A percentile compares a stretch with the other conserved stretches of the same genome.
phyloP scores from a whole-genome alignment of 2,113 vertebrate genomes.

The Osmerus eperlanus region DNA sequence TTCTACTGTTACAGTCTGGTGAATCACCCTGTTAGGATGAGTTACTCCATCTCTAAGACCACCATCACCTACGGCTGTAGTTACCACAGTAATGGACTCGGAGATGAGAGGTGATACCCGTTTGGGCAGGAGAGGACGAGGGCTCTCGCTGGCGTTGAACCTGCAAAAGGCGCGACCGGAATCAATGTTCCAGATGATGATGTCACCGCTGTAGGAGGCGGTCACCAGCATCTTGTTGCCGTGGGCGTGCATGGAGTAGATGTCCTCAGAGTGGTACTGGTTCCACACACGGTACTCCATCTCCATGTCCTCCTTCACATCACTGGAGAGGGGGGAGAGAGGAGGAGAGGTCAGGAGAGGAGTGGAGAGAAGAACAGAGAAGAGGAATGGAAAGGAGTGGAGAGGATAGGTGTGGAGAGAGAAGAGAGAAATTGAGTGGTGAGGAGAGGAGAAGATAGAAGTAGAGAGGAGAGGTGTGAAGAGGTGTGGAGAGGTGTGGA shows the following conservation, averaged over 20 bases:
- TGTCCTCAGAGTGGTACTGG: constrained; percentile 56
- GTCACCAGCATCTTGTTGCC: constrained; percentile 60
- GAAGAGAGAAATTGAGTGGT: background rate
- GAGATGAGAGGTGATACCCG: constrained; percentile 32
- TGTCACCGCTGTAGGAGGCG: constrained; percentile 59
- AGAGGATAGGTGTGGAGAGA: no score
- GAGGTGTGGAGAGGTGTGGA: background rate
- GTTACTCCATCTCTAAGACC: no score
- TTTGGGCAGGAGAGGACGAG: constrained; percentile 34
- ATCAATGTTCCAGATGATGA: constrained; percentile 58
- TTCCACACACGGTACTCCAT: constrained; percentile 59
- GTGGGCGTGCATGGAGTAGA: constrained; percentile 59
- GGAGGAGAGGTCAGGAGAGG: no score
- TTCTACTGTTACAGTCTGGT: no score
- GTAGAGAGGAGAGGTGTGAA: no score
- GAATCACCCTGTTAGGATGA: no score
- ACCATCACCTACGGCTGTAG: no score
- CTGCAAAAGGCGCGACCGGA: constrained; percentile 44
- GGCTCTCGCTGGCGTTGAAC: constrained; percentile 55
- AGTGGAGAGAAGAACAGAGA: background rate
- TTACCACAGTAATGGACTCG: no score
- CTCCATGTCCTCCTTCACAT: constrained; percentile 23
- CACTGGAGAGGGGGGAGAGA: constrained; percentile 14
- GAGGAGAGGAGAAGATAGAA: background rate
- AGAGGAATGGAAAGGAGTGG: no score